These are phyloP conservation scores for Tricholaema leucomelas DNA, from an alignment of 2,113 vertebrate genomes.

Conservation along the genomic window DNA sequence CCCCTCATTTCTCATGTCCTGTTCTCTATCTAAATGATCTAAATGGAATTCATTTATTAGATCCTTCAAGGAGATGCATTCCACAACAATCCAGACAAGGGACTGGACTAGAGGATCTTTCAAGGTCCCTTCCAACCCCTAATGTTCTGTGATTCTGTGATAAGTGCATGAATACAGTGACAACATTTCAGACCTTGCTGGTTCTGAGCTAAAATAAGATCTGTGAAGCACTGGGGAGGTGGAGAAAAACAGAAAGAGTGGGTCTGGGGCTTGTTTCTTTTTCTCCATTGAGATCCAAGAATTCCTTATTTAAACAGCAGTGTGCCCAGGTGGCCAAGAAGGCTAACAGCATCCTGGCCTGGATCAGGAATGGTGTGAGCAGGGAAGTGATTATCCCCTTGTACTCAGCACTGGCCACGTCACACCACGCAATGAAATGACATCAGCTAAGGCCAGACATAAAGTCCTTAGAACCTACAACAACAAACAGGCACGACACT, in stretches of 20 bases:
- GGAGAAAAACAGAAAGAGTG: background rate
- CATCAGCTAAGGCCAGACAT: background rate
- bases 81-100: background rate
- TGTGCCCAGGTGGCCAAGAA: background rate
- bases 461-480: background rate
- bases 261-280: background rate
- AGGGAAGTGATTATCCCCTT: too few species aligned
- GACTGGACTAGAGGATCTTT: too few species aligned
- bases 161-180: background rate
- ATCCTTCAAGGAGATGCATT: conserved; percentile 3
- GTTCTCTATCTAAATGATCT: conserved; percentile 16
- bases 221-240: background rate
- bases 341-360: too few species aligned
- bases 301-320: background rate
- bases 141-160: background rate
- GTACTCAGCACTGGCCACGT: too few species aligned
- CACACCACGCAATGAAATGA: background rate
- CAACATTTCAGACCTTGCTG: background rate
- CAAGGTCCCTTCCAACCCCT: too few species aligned
- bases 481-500: background rate
- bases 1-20: background rate
- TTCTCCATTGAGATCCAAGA: background rate
- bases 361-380: too few species aligned
- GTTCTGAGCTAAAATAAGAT: background rate
- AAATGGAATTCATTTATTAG: conserved; percentile 19